phyloP scores from a whole-genome alignment of 2,888 invertebrate species.

The Apamea crenata region DNA sequence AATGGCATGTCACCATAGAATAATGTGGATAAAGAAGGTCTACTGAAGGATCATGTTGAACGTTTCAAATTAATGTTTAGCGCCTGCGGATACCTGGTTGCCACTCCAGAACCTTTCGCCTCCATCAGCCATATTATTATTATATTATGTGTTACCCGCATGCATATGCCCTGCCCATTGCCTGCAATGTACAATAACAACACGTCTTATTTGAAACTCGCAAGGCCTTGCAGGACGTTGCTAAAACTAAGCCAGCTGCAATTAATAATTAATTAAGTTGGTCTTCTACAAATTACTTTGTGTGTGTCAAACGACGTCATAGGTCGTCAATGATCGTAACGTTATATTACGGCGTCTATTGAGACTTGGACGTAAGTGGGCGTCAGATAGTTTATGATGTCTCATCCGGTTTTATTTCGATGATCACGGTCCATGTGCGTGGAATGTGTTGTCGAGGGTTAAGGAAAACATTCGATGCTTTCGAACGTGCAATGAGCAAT shows the following conservation, averaged over 20 bases:
- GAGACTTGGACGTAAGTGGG: slow-evolving; percentile 27
- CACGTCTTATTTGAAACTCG: background rate
- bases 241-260: background rate
- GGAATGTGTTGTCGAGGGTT: background rate
- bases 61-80: background rate
- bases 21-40: slow-evolving; percentile 7
- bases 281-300: slow-evolving; percentile 14
- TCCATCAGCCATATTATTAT: background rate
- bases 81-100: too few relatives aligned
- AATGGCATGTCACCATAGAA: slow-evolving; percentile 2
- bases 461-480: slow-evolving; percentile 1
- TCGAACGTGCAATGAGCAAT: background rate
- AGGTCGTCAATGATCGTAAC: slow-evolving; percentile 57
- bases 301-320: slow-evolving; percentile 40
- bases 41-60: background rate
- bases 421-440: slow-evolving; percentile 9
- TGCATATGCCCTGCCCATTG: background rate
- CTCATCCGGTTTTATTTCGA: slow-evolving; percentile 51
- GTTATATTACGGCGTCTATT: slow-evolving; percentile 48
- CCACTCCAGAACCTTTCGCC: background rate
- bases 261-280: background rate
- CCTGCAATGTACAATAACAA: background rate
- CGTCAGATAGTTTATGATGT: slow-evolving; percentile 53
- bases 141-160: background rate
- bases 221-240: background rate